A percentile compares a stretch with the other conserved stretches of the same genome.
Evolutionary conservation across 2,113 vertebrate genomes (phyloP).

Genomic region (Dissostichus mawsoni): DNA sequence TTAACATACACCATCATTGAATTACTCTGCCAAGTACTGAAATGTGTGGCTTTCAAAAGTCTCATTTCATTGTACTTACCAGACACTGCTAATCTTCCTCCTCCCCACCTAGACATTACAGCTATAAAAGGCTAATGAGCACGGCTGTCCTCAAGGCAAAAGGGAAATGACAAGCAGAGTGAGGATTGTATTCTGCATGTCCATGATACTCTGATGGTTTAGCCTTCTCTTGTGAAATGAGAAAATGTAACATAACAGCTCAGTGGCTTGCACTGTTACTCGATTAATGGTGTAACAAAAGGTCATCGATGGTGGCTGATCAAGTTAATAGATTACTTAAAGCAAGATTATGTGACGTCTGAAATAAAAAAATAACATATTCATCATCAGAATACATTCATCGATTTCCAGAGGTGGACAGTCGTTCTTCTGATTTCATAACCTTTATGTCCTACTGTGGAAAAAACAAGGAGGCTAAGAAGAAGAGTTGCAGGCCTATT

Average conservation of each 20-base stretch:
- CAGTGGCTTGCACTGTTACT: neutral
- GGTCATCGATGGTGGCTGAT: neutral
- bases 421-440: too few species aligned
- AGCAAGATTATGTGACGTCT: too few species aligned
- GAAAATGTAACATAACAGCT: neutral
- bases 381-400: neutral
- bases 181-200: neutral
- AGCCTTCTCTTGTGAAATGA: neutral
- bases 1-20: neutral
- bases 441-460: too few species aligned
- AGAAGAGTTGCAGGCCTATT: too few species aligned
- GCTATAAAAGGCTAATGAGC: constrained; percentile 12
- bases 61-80: neutral
- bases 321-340: neutral
- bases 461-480: too few species aligned
- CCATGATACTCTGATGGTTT: neutral
- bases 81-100: neutral
- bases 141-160: constrained; percentile 8
- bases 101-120: neutral
- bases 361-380: neutral
- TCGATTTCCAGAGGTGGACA: too few species aligned
- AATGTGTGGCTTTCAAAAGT: constrained; percentile 2
- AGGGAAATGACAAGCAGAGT: neutral
- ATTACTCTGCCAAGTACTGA: neutral
- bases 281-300: neutral